Percentiles rank a stretch among this genome's conserved stretches.
phyloP scores from a whole-genome alignment of 64 coral and sea anemone species.

The Stylophora pistillata region DNA sequence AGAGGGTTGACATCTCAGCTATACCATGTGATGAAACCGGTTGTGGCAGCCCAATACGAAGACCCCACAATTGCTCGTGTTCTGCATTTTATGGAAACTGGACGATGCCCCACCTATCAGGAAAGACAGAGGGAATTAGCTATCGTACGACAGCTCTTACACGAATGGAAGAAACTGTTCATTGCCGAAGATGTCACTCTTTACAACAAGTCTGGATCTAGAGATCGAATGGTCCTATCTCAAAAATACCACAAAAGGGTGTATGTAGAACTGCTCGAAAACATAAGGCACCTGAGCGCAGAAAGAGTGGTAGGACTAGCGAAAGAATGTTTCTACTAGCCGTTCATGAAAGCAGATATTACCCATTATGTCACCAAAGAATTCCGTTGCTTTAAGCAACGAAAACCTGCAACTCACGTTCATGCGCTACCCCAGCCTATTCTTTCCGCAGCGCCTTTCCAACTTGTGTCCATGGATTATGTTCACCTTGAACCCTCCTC shows the following conservation, averaged over 20 bases:
- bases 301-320: conserved; percentile 14
- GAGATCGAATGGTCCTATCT: neutral
- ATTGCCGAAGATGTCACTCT: conserved; percentile 15
- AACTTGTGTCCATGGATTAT: too few relatives aligned
- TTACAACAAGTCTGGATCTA: neutral
- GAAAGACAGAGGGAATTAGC: neutral
- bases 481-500: too few relatives aligned
- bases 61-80: conserved; percentile 11
- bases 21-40: too few relatives aligned
- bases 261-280: conserved; percentile 24
- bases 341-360: conserved; percentile 38
- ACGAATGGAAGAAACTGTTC: conserved; percentile 27
- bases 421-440: conserved; percentile 10
- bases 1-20: neutral
- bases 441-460: conserved; percentile 7
- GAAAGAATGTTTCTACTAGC: conserved; percentile 42
- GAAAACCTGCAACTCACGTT: neutral
- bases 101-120: conserved; percentile 1
- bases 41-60: conserved; percentile 1
- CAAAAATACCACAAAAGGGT: conserved; percentile 20
- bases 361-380: too few relatives aligned
- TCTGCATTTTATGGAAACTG: neutral
- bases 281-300: too few relatives aligned
- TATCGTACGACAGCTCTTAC: too few relatives aligned
- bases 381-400: too few relatives aligned